Evolutionary conservation across 2,113 vertebrate genomes (phyloP).

Genomic region (Nibea coibor): DNA sequence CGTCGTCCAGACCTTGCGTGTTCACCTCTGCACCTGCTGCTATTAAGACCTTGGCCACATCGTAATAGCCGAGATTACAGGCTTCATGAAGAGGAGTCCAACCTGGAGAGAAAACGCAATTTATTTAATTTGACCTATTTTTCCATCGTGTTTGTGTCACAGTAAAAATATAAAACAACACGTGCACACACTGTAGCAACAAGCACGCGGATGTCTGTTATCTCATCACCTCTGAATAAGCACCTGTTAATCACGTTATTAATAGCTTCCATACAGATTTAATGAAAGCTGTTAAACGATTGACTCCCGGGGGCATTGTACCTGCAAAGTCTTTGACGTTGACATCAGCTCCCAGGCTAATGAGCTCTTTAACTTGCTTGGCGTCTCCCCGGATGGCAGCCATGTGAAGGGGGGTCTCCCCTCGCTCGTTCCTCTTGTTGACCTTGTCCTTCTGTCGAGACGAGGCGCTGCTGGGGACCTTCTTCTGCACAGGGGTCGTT

Average conservation of each 20-base stretch:
- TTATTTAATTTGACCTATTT: no score
- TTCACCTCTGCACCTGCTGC: constrained; percentile 97
- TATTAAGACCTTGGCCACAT: constrained; percentile 97
- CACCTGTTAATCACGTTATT: constrained; percentile 29
- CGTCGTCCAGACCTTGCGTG: constrained; percentile 97
- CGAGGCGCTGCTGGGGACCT: constrained; percentile 90
- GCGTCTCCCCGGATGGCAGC: constrained; percentile 97
- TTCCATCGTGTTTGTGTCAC: background rate
- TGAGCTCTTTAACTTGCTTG: constrained; percentile 97
- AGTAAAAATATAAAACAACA: background rate
- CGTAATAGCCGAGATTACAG: constrained; percentile 97
- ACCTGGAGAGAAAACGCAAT: constrained; percentile 78
- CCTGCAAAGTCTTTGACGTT: constrained; percentile 99
- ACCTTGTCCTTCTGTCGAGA: constrained; percentile 98
- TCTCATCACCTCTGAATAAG: constrained; percentile 22
- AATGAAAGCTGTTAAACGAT: constrained; percentile 30
- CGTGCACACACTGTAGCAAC: background rate
- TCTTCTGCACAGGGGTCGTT: constrained; percentile 92
- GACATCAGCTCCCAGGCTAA: constrained; percentile 96
- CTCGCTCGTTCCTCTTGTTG: constrained; percentile 98
- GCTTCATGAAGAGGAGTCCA: constrained; percentile 99
- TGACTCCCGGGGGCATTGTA: constrained; percentile 55
- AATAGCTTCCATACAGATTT: constrained; percentile 11
- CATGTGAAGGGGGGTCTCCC: constrained; percentile 97
- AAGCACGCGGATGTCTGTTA: background rate